Evolutionary conservation across 2,797 vertebrate genomes (phyloP), one percentile per base, ranked within the genome.

Genomic region (Etheostoma perlongum): DNA sequence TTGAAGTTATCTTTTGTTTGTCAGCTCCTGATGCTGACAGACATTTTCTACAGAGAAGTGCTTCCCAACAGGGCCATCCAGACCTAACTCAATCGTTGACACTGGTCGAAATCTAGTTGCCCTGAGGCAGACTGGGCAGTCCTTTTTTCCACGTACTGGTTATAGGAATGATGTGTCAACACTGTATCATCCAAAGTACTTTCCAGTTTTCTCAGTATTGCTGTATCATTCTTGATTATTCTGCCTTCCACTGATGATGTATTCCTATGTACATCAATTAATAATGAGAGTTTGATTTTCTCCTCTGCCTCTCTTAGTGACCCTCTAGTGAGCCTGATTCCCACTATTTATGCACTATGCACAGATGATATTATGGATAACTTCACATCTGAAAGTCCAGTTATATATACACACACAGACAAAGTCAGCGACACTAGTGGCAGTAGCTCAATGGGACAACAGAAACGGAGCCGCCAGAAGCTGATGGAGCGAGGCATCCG

Each of bases 141-240:
- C 40, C 44, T 44, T 71, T 82, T 70, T 74, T 69, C 76, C 71
- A 64, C 60, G 63, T 72, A 83, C 53, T 64, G 40, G 66, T 66
- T 53, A 59, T 15, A 58, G 23, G 42, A n/a, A 64, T 21, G 9
- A 49, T 42, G 46, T 23, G 25, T 62, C 14, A n/a, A 21, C 19
- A 16, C 36, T 23, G 27, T 54, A 44, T 44, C 42, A 55, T 23
- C 23, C 51, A 54, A 57, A 49, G 66, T 36, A 70, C 54, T 67
- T 81, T 74, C 48, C 59, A 48, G 36, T 52, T 33, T 74, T 70
- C 54, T 51, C 48, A 52, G 53, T 63, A 72, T 53, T 73, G 15
- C 36, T 47, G 30, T 10, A 27, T 10, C 40, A 16, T n/a, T 63
- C 27, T 33, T 44, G 33, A 47, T 57, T 23, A 68, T 9, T 33